Conservation (phyloP, 2,888 invertebrate genomes). For the Caradrina kadenii region DNA sequence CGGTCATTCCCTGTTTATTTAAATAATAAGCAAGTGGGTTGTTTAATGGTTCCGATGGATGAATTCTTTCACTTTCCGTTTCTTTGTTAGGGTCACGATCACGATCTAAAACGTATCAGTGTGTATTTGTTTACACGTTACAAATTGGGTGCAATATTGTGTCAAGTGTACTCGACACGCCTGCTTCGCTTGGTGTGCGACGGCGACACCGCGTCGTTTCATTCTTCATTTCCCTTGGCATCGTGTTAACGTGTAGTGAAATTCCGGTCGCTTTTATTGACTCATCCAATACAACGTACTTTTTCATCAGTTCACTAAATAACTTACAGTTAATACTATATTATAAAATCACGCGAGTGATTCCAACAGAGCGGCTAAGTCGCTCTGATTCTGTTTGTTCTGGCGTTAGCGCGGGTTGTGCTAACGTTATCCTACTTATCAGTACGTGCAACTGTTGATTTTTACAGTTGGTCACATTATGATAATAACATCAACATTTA, state of each 20-base stretch:
- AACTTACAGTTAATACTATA: slow-evolving; percentile 86
- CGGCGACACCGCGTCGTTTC: slow-evolving; percentile 29
- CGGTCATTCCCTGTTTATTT: slow-evolving; percentile 80
- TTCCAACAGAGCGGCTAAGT: slow-evolving; percentile 72
- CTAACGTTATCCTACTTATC: slow-evolving; percentile 87
- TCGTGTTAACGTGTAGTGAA: slow-evolving; percentile 77
- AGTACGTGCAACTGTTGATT: slow-evolving; percentile 78
- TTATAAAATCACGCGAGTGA: slow-evolving; percentile 87
- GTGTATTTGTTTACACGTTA: slow-evolving; percentile 49
- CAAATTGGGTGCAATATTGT: slow-evolving; percentile 58
- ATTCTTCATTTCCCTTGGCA: slow-evolving; percentile 61
- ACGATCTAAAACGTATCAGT: slow-evolving; percentile 72
- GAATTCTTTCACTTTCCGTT: slow-evolving; percentile 84
- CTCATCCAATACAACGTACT: slow-evolving; percentile 71
- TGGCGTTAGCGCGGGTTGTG: slow-evolving; percentile 79
- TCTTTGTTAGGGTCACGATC: slow-evolving; percentile 74
- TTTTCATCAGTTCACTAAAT: slow-evolving; percentile 80
- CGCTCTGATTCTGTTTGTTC: slow-evolving; percentile 80
- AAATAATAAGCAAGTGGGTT: slow-evolving; percentile 81
- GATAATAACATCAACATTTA: slow-evolving; percentile 79
- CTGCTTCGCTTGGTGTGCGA: slow-evolving; percentile 8
- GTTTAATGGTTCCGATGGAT: slow-evolving; percentile 80
- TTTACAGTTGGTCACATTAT: slow-evolving; percentile 78
- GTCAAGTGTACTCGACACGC: slow-evolving; percentile 16
- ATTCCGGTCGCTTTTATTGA: slow-evolving; percentile 83